phyloP scores from a whole-genome alignment of 1,140 invertebrate species.

The Drosophila repletoides region DNA sequence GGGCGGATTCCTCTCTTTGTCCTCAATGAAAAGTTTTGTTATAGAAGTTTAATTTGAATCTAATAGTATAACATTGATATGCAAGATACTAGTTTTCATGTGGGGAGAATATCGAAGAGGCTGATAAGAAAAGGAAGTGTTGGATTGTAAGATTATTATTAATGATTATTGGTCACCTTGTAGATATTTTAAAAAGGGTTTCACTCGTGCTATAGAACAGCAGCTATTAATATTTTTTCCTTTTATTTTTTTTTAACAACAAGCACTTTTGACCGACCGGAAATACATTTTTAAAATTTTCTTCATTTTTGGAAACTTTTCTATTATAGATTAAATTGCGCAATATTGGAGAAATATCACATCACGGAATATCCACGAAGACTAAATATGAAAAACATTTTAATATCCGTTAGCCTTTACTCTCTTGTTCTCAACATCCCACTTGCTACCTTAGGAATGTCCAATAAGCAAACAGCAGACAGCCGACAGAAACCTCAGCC shows the following conservation, averaged over 20 bases:
- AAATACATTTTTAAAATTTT: too few species aligned
- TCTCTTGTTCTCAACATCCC: not conserved
- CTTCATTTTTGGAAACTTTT: too few species aligned
- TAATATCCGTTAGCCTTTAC: not conserved
- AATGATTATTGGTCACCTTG: not conserved
- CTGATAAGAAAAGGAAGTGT: too few species aligned
- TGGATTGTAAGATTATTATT: not conserved
- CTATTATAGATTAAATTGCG: not conserved
- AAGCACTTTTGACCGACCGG: not conserved
- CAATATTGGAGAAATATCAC: conserved; percentile 27
- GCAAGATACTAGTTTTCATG: too few species aligned
- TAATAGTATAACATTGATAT: too few species aligned
- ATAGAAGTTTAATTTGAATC: too few species aligned
- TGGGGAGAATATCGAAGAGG: too few species aligned
- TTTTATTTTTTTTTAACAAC: not conserved
- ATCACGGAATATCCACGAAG: conserved; percentile 40
- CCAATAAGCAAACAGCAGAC: conserved; percentile 4
- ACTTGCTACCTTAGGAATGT: not conserved
- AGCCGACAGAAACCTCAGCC: not conserved
- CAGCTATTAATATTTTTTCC: not conserved
- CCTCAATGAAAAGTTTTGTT: too few species aligned
- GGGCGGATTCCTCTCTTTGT: too few species aligned
- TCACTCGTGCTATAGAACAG: not conserved
- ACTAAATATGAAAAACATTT: conserved; percentile 52
- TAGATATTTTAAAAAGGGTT: not conserved